Base-by-base conservation (phyloP, 2,888 invertebrate genomes). In the Priocnemis perturbator region DNA sequence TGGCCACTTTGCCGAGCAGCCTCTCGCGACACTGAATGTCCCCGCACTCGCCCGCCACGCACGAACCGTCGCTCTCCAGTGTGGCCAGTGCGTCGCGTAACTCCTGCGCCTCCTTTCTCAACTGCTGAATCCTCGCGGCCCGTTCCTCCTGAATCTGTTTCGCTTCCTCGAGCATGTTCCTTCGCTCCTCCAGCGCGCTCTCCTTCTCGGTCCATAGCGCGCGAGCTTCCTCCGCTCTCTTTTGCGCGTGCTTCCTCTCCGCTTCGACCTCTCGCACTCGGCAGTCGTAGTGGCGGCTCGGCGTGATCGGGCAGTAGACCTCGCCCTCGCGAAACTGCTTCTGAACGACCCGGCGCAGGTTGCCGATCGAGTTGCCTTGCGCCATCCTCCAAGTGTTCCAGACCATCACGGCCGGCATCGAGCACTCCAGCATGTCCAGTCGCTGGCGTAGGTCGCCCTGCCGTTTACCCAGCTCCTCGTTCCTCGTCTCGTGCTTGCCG, bases 331-430 rank as follows among this genome's bases (percentile, higher is more conserved):
- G 64, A 14, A 85, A 80, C 37, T 83, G 85, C 60, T 84, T 83
- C 70, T 83, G 78, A 19, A 86, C 60, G 7, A 81, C 55, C 0
- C 73, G 76, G 11, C 71, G 69, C 0, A 86, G 67, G 14, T 60
- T 71, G 1, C 81, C 68, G 0, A 73, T 61, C 0, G 77, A 63
- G 0, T 68, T 71, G 0, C 79, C 77, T 50, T 81, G 78, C 0
- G 83, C 59, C 83, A 88, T 90, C 77, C 90, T 89, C 79, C 91
- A 90, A 23, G 92, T 90, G 76, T 93, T 93, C 91, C 92, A 93
- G 23, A 92, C 90, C 81, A 93, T 91, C 63, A 93, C 87, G 0
- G 93, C 92, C 0, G 93, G 93, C 73, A 93, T 91, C 7, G 92
- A 92, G 74, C 90, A 91, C 84, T 93, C 92, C 64, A 94, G 87